Conservation (phyloP, 2,888 invertebrate species). For the Troilus luridus region DNA sequence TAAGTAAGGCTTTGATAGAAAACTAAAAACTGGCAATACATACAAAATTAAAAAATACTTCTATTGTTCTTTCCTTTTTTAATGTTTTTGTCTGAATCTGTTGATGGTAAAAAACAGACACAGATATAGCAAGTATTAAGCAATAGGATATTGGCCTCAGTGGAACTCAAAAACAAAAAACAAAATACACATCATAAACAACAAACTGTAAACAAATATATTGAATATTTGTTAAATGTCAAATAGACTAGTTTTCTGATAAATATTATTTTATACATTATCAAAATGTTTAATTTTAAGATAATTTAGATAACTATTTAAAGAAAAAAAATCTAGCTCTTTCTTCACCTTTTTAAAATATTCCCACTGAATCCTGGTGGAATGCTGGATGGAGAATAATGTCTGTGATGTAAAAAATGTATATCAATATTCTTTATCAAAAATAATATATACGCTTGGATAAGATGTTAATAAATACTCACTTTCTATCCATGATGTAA, state of each 20-base stretch:
- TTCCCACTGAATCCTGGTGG: slow-evolving; percentile 18
- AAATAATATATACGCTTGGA: background rate
- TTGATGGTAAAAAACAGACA: background rate
- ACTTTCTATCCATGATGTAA: background rate
- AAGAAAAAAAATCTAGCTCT: background rate
- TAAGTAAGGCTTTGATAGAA: background rate
- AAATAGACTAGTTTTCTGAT: background rate
- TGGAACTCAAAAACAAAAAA: background rate
- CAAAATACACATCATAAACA: background rate
- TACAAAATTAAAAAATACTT: background rate
- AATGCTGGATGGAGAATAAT: background rate
- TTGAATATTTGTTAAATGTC: background rate
- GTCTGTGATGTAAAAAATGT: background rate
- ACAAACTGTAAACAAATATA: background rate
- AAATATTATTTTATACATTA: background rate
- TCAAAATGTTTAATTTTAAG: background rate
- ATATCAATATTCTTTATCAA: background rate
- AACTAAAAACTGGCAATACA: background rate
- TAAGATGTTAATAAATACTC: background rate
- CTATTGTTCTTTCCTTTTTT: background rate
- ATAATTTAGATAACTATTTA: background rate
- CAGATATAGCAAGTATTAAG: background rate
- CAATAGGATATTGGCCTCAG: background rate
- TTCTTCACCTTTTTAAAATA: background rate
- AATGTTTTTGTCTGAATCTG: background rate